phyloP scores from a whole-genome alignment of 2,113 vertebrate species.

The Mustela lutreola region DNA sequence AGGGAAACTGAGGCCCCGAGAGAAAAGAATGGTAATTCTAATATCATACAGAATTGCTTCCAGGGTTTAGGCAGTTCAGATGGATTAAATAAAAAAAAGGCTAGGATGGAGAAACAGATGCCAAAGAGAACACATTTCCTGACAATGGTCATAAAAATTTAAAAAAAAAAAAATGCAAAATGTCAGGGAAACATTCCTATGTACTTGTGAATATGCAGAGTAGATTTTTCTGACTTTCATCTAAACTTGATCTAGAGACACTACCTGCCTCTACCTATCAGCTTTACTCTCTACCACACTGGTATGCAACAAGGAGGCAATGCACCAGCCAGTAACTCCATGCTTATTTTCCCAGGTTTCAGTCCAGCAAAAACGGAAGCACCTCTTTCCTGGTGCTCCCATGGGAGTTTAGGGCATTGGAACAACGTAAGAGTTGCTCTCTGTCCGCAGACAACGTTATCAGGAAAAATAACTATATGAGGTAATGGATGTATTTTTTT shows the following conservation, averaged over 20 bases:
- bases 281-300: not conserved
- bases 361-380: not conserved
- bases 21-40: not conserved
- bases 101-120: not conserved
- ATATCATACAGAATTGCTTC: not conserved
- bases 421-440: not conserved
- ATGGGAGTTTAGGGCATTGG: not conserved
- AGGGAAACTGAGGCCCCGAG: not conserved
- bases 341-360: not conserved
- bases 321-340: not conserved
- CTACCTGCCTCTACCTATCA: not conserved
- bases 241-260: not conserved
- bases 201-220: not conserved
- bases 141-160: not conserved
- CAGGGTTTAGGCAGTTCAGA: not conserved
- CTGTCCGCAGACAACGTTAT: not conserved
- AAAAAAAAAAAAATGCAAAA: not conserved
- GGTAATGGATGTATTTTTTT: not conserved
- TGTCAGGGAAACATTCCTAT: not conserved
- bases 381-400: not conserved
- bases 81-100: not conserved
- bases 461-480: not conserved
- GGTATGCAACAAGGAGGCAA: not conserved
- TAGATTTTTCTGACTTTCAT: not conserved
- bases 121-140: not conserved